Evolutionary conservation across 2,888 invertebrate genomes (phyloP).

Genomic region (Acleris cristana): DNA sequence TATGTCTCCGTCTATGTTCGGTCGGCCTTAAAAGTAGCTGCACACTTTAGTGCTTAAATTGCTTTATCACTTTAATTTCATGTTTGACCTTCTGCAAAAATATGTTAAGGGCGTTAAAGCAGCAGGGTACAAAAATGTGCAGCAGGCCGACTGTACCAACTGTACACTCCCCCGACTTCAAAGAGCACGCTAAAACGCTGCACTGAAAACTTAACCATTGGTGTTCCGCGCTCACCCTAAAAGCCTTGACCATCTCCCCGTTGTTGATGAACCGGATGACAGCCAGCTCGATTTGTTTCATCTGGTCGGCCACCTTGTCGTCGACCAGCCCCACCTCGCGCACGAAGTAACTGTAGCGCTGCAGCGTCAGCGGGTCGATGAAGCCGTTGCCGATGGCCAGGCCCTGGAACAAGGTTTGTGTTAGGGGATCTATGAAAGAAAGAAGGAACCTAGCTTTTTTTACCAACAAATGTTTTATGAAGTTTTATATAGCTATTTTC

Average conservation of each 20-base stretch:
- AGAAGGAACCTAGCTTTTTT: too few species aligned
- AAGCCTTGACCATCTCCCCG: slow-evolving; percentile 76
- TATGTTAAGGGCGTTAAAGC: too few species aligned
- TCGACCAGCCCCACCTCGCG: slow-evolving; percentile 83
- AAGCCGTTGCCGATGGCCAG: slow-evolving; percentile 84
- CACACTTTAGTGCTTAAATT: too few species aligned
- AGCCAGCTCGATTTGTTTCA: slow-evolving; percentile 72
- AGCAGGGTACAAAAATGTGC: too few species aligned
- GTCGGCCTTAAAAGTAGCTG: too few species aligned
- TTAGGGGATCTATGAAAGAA: background rate
- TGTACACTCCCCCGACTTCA: too few species aligned
- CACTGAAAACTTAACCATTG: background rate
- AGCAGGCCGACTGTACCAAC: too few species aligned
- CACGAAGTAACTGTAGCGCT: slow-evolving; percentile 81
- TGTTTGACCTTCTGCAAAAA: too few species aligned
- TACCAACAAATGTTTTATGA: too few species aligned
- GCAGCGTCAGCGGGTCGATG: slow-evolving; percentile 80
- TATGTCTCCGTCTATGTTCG: too few species aligned
- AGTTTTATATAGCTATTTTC: too few species aligned
- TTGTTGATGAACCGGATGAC: slow-evolving; percentile 72
- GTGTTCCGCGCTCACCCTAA: slow-evolving; percentile 53
- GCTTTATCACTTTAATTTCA: too few species aligned
- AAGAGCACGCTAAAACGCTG: background rate
- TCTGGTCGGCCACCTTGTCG: slow-evolving; percentile 70
- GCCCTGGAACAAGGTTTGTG: slow-evolving; percentile 57